These are phyloP conservation scores for Anadara kagoshimensis DNA, from an alignment of 1,140 invertebrate species.

Conservation along the genomic window DNA sequence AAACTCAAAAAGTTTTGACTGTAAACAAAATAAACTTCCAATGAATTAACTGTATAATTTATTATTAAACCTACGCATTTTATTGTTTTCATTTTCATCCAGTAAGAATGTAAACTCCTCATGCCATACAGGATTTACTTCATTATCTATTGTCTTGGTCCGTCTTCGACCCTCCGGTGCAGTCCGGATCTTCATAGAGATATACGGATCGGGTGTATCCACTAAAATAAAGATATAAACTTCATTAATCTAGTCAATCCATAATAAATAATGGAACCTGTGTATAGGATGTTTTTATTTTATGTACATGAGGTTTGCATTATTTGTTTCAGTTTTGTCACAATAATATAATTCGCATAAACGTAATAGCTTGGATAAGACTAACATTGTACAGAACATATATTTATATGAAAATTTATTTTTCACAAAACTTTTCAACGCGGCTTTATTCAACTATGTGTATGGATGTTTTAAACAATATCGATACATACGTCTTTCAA, in stretches of 20 bases:
- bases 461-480: too few species aligned
- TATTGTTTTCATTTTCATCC: conserved; percentile 62
- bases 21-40: background rate
- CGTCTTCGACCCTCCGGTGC: conserved; percentile 72
- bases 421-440: too few species aligned
- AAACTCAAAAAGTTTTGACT: background rate
- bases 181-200: conserved; percentile 68
- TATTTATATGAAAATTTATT: too few species aligned
- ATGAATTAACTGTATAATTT: background rate
- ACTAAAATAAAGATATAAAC: conserved; percentile 58
- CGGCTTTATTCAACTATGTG: too few species aligned
- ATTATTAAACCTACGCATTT: conserved; percentile 50
- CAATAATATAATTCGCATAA: too few species aligned
- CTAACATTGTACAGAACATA: too few species aligned
- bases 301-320: too few species aligned
- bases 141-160: conserved; percentile 71
- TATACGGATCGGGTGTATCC: conserved; percentile 75
- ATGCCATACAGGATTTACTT: conserved; percentile 73
- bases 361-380: too few species aligned
- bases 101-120: conserved; percentile 73
- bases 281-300: too few species aligned
- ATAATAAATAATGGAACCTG: too few species aligned
- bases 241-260: background rate
- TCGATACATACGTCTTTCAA: too few species aligned
- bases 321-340: too few species aligned